Conservation (phyloP, 1,140 invertebrate genomes). For the Subanguina moxae region DNA sequence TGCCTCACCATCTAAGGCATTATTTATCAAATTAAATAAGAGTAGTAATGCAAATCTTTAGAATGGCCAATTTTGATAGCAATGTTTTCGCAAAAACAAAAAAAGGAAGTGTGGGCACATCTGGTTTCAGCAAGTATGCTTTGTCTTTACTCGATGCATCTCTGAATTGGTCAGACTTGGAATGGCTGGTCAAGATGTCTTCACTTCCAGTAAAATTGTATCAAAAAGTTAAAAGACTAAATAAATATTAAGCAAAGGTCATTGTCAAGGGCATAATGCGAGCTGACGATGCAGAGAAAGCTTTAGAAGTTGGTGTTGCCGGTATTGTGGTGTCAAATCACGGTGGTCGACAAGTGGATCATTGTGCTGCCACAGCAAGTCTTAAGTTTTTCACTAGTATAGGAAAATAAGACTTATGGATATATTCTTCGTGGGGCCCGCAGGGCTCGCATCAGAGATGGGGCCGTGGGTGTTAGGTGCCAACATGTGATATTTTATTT, state of each 20-base stretch:
- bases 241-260: slow-evolving; percentile 72
- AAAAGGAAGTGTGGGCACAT: slow-evolving; percentile 61
- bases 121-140: slow-evolving; percentile 74
- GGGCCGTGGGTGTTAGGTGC: no score
- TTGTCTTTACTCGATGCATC: slow-evolving; percentile 72
- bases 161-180: slow-evolving; percentile 77
- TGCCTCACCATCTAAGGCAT: slow-evolving; percentile 75
- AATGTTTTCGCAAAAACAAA: slow-evolving; percentile 25
- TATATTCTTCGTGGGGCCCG: no score
- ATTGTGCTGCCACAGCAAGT: slow-evolving; percentile 73
- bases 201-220: slow-evolving; percentile 33
- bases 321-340: slow-evolving; percentile 86
- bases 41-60: slow-evolving; percentile 30
- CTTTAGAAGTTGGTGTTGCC: slow-evolving; percentile 70
- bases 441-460: no score
- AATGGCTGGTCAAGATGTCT: slow-evolving; percentile 67
- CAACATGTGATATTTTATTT: no score
- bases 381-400: no score
- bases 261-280: slow-evolving; percentile 84
- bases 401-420: no score
- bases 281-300: slow-evolving; percentile 76
- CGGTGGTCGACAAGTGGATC: slow-evolving; percentile 81
- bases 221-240: slow-evolving; percentile 17
- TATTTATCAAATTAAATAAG: slow-evolving; percentile 3
- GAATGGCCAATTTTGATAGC: slow-evolving; percentile 61